Evolutionary conservation across 2,888 invertebrate species (phyloP).

Genomic region (Platynereis dumerilii): DNA sequence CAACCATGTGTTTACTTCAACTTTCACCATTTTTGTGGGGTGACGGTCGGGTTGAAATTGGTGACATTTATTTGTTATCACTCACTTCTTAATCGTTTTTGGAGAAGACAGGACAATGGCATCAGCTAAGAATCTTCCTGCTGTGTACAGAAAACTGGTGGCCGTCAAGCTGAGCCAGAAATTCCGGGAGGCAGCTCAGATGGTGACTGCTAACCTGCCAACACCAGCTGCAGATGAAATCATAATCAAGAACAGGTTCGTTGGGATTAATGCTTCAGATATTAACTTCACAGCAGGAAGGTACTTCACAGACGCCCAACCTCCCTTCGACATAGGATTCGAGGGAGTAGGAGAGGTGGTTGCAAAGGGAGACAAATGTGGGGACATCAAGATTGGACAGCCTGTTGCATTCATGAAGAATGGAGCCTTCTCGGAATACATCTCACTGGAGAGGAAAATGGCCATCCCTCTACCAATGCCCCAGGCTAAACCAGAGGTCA

Average conservation of each 20-base stretch:
- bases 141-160: constrained; percentile 44
- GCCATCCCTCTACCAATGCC: constrained; percentile 46
- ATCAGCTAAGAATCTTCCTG: not conserved
- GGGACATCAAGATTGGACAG: constrained; percentile 46
- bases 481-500: constrained; percentile 44
- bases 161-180: constrained; percentile 50
- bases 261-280: constrained; percentile 63
- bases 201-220: constrained; percentile 48
- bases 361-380: constrained; percentile 41
- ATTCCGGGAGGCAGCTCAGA: constrained; percentile 52
- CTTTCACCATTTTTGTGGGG: too few species aligned
- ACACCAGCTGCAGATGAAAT: constrained; percentile 51
- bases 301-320: constrained; percentile 47
- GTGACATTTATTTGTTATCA: too few species aligned
- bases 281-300: constrained; percentile 59
- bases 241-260: constrained; percentile 57
- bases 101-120: too few species aligned
- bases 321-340: constrained; percentile 55
- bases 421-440: constrained; percentile 57
- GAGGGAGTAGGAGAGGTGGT: constrained; percentile 54
- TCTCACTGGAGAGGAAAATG: constrained; percentile 46
- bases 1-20: too few species aligned
- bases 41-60: too few species aligned
- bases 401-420: constrained; percentile 49
- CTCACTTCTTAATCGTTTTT: too few species aligned